Percentiles rank a stretch among this genome's conserved stretches.
phyloP scores from a whole-genome alignment of 2,113 vertebrate species.

The Notarius lentiginosus region DNA sequence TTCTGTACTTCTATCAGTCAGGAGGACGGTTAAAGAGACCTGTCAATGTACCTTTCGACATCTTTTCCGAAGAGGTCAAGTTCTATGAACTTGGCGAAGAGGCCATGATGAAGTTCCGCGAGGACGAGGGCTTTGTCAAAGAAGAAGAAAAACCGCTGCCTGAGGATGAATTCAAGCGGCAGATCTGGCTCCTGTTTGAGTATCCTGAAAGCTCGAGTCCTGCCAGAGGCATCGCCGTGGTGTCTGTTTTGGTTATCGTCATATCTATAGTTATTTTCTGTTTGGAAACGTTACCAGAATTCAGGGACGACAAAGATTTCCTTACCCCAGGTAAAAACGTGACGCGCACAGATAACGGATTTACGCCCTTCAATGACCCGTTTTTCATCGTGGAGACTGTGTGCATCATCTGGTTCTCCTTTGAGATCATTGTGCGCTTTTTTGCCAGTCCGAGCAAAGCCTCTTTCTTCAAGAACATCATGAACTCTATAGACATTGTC shows the following conservation, averaged over 20 bases:
- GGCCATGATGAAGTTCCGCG: slow-evolving; percentile 93
- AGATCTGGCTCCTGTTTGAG: slow-evolving; percentile 98
- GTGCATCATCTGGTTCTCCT: slow-evolving; percentile 99
- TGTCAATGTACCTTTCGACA: slow-evolving; percentile 92
- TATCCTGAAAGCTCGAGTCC: slow-evolving; percentile 96
- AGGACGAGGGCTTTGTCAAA: slow-evolving; percentile 96
- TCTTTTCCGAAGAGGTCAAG: slow-evolving; percentile 97
- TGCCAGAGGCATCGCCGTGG: slow-evolving; percentile 93
- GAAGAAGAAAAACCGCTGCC: slow-evolving; percentile 93
- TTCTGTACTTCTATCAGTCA: slow-evolving; percentile 96
- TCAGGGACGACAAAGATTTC: slow-evolving; percentile 90
- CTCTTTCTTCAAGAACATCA: slow-evolving; percentile 95
- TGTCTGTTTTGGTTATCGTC: slow-evolving; percentile 95
- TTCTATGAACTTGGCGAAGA: slow-evolving; percentile 97
- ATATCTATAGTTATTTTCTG: slow-evolving; percentile 99
- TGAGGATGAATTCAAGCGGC: slow-evolving; percentile 93
- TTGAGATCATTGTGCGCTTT: slow-evolving; percentile 95
- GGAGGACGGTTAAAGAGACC: slow-evolving; percentile 94
- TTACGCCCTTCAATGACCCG: slow-evolving; percentile 94
- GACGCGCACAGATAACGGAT: slow-evolving; percentile 76
- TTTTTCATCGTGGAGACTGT: slow-evolving; percentile 99
- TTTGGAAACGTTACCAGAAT: slow-evolving; percentile 94
- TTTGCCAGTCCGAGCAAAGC: slow-evolving; percentile 94
- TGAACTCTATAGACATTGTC: slow-evolving; percentile 98
- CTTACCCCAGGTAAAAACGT: slow-evolving; percentile 77